These are phyloP conservation scores for Tachina fera DNA, from an alignment of 2,888 invertebrate species.

Conservation along the genomic window DNA sequence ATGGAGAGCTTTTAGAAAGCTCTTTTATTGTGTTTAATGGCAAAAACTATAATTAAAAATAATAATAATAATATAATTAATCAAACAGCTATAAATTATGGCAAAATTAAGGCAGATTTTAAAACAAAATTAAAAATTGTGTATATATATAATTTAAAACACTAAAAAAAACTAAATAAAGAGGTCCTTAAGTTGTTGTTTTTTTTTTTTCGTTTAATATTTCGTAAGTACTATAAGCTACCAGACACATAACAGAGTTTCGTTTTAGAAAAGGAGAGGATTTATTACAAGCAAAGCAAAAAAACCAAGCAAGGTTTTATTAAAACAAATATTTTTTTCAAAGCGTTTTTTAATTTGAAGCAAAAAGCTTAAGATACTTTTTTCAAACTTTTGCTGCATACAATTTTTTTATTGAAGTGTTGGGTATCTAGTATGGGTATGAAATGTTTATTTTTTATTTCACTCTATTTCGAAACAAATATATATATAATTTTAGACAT, in stretches of 20 bases:
- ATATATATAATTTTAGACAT: no score
- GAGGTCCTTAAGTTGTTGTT: constrained; percentile 51
- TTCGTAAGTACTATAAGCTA: constrained; percentile 2
- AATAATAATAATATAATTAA: constrained; percentile 32
- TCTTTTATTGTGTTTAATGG: constrained; percentile 57
- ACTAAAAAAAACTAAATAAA: constrained; percentile 16
- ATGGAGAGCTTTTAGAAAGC: constrained; percentile 66
- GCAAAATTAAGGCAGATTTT: constrained; percentile 69
- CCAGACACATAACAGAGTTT: neutral
- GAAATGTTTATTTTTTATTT: no score
- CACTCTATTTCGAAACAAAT: no score
- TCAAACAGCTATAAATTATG: constrained; percentile 58
- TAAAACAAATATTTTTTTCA: neutral
- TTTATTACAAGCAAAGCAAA: constrained; percentile 21
- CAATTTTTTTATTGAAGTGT: no score
- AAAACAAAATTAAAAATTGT: constrained; percentile 20
- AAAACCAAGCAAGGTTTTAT: neutral
- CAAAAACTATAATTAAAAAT: constrained; percentile 57
- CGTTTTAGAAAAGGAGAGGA: neutral
- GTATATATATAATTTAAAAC: no score
- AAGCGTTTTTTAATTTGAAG: neutral
- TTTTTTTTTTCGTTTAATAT: neutral
- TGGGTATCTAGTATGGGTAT: no score
- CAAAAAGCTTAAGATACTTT: neutral
- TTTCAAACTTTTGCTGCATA: no score